phyloP scores from a whole-genome alignment of 2,113 vertebrate genomes.

The Marmota flaviventris region DNA sequence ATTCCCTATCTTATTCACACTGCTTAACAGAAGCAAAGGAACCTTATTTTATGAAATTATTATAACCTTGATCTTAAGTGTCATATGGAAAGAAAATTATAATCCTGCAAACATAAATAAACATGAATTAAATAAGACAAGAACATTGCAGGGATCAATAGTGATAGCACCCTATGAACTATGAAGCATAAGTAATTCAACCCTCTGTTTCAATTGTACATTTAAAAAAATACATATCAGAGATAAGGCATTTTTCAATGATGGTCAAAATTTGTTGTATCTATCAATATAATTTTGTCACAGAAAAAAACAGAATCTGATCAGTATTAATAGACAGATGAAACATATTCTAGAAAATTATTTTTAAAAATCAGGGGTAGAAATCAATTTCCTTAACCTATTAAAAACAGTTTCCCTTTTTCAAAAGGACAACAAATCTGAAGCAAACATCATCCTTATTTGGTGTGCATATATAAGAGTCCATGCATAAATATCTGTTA shows the following conservation, averaged over 20 bases:
- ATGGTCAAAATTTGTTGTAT: background rate
- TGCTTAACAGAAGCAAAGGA: background rate
- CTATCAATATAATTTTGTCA: background rate
- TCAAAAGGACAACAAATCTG: background rate
- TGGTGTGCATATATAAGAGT: background rate
- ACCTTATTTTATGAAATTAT: background rate
- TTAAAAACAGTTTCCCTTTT: background rate
- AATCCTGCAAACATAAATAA: conserved; percentile 1
- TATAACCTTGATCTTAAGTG: conserved; percentile 5
- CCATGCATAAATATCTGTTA: background rate
- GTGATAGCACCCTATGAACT: background rate
- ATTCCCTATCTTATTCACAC: background rate
- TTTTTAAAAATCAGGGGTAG: background rate
- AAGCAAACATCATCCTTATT: background rate
- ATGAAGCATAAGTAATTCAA: background rate
- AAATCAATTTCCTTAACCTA: background rate
- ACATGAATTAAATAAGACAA: conserved; percentile 12
- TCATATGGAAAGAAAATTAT: background rate
- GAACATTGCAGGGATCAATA: background rate
- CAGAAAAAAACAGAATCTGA: background rate
- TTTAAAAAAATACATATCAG: background rate
- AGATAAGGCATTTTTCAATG: background rate
- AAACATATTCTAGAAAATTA: background rate
- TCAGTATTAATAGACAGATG: background rate
- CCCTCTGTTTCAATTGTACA: background rate